phyloP scores from a whole-genome alignment of 1,140 invertebrate species.

The Scaptomyza pallida region DNA sequence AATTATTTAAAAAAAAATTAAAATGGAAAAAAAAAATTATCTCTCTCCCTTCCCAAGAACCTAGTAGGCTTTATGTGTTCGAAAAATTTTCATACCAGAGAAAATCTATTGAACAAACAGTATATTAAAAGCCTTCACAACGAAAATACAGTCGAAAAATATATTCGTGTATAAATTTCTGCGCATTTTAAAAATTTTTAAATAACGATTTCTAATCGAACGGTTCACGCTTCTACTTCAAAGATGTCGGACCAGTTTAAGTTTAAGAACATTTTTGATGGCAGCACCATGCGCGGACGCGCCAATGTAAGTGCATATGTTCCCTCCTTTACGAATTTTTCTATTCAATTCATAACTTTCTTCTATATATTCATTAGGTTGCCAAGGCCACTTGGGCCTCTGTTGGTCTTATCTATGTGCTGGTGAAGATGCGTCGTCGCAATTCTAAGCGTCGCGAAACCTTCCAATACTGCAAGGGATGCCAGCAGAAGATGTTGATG shows the following conservation, averaged over 20 bases:
- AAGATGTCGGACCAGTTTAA: conserved; percentile 49
- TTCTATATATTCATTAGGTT: conserved; percentile 87
- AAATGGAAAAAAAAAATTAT: too few relatives aligned
- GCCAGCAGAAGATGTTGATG: conserved; percentile 44
- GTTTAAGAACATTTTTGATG: conserved; percentile 48
- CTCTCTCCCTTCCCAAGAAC: background rate
- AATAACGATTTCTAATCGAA: too few relatives aligned
- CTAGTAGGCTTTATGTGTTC: conserved; percentile 20
- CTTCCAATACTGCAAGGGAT: conserved; percentile 58
- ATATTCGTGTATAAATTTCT: too few relatives aligned
- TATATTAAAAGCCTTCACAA: background rate
- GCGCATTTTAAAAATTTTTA: background rate
- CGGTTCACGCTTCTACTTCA: background rate
- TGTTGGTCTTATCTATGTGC: conserved; percentile 56
- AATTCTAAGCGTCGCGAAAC: conserved; percentile 51
- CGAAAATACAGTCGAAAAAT: background rate
- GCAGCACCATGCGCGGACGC: conserved; percentile 59
- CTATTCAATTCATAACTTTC: background rate
- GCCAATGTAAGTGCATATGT: conserved; percentile 53
- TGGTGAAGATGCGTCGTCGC: conserved; percentile 52
- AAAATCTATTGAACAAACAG: background rate
- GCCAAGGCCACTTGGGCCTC: conserved; percentile 66
- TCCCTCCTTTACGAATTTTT: too few relatives aligned
- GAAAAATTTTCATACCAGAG: too few relatives aligned
- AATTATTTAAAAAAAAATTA: background rate